Percentiles rank a stretch among this genome's conserved stretches.
These are phyloP conservation scores for Gadopsis bispinosus DNA, from an alignment of 2,797 vertebrate species.

Conservation along the genomic window DNA sequence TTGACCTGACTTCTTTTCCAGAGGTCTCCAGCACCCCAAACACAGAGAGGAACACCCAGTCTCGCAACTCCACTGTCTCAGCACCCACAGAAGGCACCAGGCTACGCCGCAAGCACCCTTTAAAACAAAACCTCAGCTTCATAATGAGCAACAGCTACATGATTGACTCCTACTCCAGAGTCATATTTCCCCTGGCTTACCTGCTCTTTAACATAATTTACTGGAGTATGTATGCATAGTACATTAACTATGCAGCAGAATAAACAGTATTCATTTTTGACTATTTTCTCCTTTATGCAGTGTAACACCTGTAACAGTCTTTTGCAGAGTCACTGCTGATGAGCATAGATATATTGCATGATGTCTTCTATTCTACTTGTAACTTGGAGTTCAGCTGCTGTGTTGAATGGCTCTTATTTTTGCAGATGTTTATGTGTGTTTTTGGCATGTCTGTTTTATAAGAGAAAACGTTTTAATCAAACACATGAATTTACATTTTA, in stretches of 20 bases:
- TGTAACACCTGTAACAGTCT: constrained; percentile 15
- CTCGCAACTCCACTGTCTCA: constrained; percentile 70
- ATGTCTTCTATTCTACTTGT: constrained; percentile 33
- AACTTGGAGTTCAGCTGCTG: constrained; percentile 11
- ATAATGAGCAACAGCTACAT: constrained; percentile 93
- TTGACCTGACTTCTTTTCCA: constrained; percentile 83
- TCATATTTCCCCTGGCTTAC: constrained; percentile 91
- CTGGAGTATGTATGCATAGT: constrained; percentile 89
- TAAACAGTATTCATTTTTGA: not conserved
- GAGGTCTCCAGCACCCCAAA: constrained; percentile 82
- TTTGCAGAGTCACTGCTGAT: constrained; percentile 40
- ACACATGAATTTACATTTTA: constrained; percentile 29
- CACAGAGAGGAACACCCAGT: constrained; percentile 82
- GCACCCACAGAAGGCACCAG: constrained; percentile 76
- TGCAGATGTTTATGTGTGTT: constrained; percentile 23
- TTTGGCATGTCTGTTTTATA: constrained; percentile 64
- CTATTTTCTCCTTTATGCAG: constrained; percentile 1
- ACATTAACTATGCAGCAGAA: constrained; percentile 18
- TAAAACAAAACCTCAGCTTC: constrained; percentile 84
- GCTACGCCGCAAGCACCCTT: constrained; percentile 84
- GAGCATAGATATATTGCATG: constrained; percentile 4
- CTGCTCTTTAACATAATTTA: constrained; percentile 94
- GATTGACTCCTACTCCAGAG: constrained; percentile 92
- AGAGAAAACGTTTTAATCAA: constrained; percentile 26
- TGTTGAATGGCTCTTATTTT: constrained; percentile 34